Evolutionary conservation across 2,797 vertebrate genomes (phyloP).

Genomic region (Sus cebifrons): DNA sequence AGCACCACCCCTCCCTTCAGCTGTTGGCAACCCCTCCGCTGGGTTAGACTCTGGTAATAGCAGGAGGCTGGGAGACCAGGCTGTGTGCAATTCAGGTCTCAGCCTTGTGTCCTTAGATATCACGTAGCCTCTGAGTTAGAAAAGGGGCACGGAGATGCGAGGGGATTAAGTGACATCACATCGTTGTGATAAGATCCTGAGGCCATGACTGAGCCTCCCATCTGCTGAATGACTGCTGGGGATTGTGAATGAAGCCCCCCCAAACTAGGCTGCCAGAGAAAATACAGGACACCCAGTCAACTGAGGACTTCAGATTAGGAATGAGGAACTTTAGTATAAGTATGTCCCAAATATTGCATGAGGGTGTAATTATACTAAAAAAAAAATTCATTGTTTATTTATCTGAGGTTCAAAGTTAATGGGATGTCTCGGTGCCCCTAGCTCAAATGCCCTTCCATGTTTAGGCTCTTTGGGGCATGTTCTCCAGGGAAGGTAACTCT

Average conservation of each 20-base stretch:
- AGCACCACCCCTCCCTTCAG: background rate
- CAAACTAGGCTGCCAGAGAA: background rate
- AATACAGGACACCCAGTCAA: background rate
- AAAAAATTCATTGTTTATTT: background rate
- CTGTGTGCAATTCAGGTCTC: background rate
- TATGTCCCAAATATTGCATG: background rate
- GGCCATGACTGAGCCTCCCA: background rate
- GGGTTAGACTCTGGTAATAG: background rate
- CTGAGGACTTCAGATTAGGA: constrained; percentile 24
- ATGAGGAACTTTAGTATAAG: background rate
- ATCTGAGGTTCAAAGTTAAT: constrained; percentile 2
- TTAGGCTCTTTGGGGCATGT: background rate
- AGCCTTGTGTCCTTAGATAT: background rate
- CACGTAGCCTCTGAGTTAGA: background rate
- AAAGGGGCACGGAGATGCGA: background rate
- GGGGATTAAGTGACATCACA: background rate
- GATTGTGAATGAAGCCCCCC: background rate
- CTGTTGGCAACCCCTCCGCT: background rate
- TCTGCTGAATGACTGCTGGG: background rate
- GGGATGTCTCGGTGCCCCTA: background rate
- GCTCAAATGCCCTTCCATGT: background rate
- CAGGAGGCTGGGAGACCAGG: background rate
- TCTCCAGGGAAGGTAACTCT: background rate
- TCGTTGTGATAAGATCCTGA: background rate
- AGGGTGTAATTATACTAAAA: background rate